Percentiles rank a stretch among this genome's conserved stretches.
phyloP scores from a whole-genome alignment of 2,797 vertebrate genomes.

The Oophaga sylvatica region DNA sequence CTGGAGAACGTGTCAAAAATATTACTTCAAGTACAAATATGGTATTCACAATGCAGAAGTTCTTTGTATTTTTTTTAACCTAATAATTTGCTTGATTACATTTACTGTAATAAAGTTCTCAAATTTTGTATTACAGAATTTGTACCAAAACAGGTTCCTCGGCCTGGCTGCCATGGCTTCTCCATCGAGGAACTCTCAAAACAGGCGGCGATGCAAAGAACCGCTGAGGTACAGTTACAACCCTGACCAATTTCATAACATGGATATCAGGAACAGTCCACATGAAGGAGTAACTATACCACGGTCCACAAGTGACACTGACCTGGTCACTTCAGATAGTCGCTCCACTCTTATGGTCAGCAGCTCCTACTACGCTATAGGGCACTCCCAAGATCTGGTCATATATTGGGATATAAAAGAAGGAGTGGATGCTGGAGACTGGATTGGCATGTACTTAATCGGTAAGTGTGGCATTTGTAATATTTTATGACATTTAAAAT shows the following conservation, averaged over 20 bases:
- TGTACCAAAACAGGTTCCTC: slow-evolving; percentile 96
- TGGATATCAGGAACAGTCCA: slow-evolving; percentile 79
- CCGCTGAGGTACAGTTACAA: slow-evolving; percentile 86
- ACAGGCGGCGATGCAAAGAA: slow-evolving; percentile 88
- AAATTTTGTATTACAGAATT: slow-evolving; percentile 79
- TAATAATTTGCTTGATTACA: no score
- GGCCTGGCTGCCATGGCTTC: slow-evolving; percentile 96
- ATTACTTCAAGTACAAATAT: not conserved
- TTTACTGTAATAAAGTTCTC: not conserved
- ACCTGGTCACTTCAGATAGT: slow-evolving; percentile 90
- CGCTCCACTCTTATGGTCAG: slow-evolving; percentile 92
- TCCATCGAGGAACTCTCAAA: slow-evolving; percentile 87
- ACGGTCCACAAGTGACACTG: slow-evolving; percentile 92
- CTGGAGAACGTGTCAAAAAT: not conserved
- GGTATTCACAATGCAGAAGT: no score
- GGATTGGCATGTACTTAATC: slow-evolving; percentile 97
- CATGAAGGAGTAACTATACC: slow-evolving; percentile 81
- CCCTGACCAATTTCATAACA: slow-evolving; percentile 83
- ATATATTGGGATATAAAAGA: slow-evolving; percentile 98
- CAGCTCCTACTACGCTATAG: slow-evolving; percentile 88
- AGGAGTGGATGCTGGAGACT: slow-evolving; percentile 95
- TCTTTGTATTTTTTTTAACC: no score
- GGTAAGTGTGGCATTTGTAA: slow-evolving; percentile 76
- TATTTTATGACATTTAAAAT: not conserved
- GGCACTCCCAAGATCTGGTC: slow-evolving; percentile 88